These are phyloP conservation scores for Vulpes lagopus DNA, from an alignment of 2,113 vertebrate species.

Conservation along the genomic window DNA sequence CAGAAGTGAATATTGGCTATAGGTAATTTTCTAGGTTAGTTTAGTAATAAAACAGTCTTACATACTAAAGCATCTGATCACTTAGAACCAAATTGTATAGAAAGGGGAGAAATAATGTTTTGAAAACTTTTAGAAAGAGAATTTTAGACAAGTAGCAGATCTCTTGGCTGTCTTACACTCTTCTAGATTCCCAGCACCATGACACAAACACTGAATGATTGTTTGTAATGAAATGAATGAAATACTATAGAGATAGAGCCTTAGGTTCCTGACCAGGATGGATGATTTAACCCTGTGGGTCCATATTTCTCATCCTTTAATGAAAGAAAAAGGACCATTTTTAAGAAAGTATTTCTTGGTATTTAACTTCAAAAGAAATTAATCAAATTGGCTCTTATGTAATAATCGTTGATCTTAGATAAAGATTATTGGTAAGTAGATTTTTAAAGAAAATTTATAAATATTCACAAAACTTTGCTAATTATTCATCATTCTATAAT, in stretches of 20 bases:
- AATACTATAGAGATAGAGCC: neutral
- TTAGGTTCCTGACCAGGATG: neutral
- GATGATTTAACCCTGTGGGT: neutral
- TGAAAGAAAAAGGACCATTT: neutral
- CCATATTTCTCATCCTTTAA: neutral
- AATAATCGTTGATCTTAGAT: neutral
- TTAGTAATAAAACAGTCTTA: neutral
- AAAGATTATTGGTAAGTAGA: neutral
- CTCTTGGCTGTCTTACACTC: neutral
- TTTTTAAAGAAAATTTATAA: neutral
- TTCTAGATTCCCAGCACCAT: neutral
- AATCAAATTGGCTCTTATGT: neutral
- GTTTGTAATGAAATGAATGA: neutral
- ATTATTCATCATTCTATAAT: neutral
- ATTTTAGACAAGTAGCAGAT: neutral
- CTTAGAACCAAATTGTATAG: neutral
- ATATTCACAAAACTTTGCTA: neutral
- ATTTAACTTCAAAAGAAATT: conserved; percentile 30
- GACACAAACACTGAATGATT: neutral
- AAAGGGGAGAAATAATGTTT: conserved; percentile 2
- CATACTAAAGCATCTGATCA: neutral
- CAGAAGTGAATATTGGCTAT: neutral
- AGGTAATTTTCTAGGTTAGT: neutral
- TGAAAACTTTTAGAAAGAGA: neutral
- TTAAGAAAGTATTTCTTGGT: neutral